Conservation (phyloP, 2,113 vertebrate species). For the Caranx melampygus region DNA sequence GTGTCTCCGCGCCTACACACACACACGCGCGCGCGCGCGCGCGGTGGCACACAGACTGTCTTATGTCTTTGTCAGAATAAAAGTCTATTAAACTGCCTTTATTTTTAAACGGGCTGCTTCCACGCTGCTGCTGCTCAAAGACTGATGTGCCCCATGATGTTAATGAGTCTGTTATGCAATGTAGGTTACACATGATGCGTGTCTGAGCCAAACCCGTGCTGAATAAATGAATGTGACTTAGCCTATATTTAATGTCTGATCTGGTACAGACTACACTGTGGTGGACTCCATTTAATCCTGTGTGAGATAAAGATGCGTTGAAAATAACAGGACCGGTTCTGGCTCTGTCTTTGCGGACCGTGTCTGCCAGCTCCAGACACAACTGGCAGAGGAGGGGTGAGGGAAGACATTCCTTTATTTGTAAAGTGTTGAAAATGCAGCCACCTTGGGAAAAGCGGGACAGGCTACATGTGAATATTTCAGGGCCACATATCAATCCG, state of each 20-base stretch:
- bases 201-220: slow-evolving; percentile 21
- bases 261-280: background rate
- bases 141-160: slow-evolving; percentile 26
- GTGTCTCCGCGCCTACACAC: slow-evolving; percentile 7
- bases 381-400: slow-evolving; percentile 10
- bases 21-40: background rate
- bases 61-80: slow-evolving; percentile 44
- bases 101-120: slow-evolving; percentile 22
- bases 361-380: slow-evolving; percentile 38
- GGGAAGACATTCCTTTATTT: slow-evolving; percentile 33
- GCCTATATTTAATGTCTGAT: background rate
- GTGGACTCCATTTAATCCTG: background rate
- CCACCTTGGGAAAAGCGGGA: background rate
- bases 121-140: slow-evolving; percentile 11
- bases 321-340: background rate
- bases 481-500: background rate
- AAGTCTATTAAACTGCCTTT: slow-evolving; percentile 26
- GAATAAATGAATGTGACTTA: background rate
- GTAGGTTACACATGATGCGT: slow-evolving; percentile 45
- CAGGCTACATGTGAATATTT: background rate
- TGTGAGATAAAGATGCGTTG: background rate
- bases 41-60: slow-evolving; percentile 6
- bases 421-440: slow-evolving; percentile 8
- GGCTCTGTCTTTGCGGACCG: background rate
- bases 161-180: slow-evolving; percentile 61